Percentiles rank a stretch among this genome's conserved stretches.
These are phyloP conservation scores for Mycalesis mineus DNA, from an alignment of 2,888 invertebrate genomes.

Conservation along the genomic window DNA sequence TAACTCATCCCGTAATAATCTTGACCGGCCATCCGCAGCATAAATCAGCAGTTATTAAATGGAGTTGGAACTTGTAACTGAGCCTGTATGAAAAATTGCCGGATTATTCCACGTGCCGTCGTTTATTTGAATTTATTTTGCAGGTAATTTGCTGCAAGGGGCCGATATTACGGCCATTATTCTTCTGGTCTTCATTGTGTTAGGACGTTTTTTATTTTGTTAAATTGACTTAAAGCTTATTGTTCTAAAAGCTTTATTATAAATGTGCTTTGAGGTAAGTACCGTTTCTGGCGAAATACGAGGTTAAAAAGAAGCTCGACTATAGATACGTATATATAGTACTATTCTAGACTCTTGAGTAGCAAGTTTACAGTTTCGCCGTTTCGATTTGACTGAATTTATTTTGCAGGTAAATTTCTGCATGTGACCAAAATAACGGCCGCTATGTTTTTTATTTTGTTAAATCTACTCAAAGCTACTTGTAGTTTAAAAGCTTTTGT, in stretches of 20 bases:
- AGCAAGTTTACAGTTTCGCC: too few species aligned
- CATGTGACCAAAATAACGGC: not conserved
- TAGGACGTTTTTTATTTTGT: not conserved
- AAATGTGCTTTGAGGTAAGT: too few species aligned
- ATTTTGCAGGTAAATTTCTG: not conserved
- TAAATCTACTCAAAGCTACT: not conserved
- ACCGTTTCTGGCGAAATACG: too few species aligned
- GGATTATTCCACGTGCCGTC: slow-evolving; percentile 4
- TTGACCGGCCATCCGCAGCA: not conserved
- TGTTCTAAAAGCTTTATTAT: too few species aligned
- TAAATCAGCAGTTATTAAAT: slow-evolving; percentile 17
- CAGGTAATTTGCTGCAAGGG: not conserved
- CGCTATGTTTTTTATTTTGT: not conserved
- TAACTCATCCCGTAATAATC: slow-evolving; percentile 1
- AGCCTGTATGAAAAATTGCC: slow-evolving; percentile 1
- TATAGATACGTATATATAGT: too few species aligned
- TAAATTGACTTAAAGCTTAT: not conserved
- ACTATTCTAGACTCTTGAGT: too few species aligned
- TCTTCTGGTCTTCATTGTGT: not conserved
- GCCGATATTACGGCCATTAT: not conserved
- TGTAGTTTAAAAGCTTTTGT: too few species aligned
- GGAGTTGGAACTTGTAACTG: slow-evolving; percentile 7
- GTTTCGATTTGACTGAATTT: too few species aligned
- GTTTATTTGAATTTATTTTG: slow-evolving; percentile 4
- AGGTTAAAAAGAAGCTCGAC: too few species aligned